Evolutionary conservation across 2,797 vertebrate genomes (phyloP), one percentile per base, ranked within the genome.

Genomic region (Apogon talboti): DNA sequence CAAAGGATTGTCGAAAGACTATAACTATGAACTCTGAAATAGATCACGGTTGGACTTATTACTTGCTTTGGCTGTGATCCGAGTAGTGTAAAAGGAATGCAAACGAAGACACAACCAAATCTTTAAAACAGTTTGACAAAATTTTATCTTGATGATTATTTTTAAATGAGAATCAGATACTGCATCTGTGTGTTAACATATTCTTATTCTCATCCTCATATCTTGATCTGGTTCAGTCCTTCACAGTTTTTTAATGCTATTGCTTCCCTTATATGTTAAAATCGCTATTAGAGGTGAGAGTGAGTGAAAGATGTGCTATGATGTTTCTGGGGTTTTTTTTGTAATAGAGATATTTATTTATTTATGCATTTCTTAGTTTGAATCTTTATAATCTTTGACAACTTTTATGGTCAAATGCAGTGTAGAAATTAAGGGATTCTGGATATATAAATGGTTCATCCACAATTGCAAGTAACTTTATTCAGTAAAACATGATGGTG

Each of bases 291-390:
- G 38, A 57, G 16, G 46, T 49, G n/a, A 19, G 53, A 19, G 53
- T 64, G 19, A 30, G 66, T 48, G 28, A 64, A 62, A 59, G 60
- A 46, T 48, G 21, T 50, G 30, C 30, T 55, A 19, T 68, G 21
- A 21, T 21, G n/a, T 24, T 24, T 24, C 5, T 24, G 2, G 2
- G 2, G 62, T 40, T n/a, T 70, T 21, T 78, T 61, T 67, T 73
- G 43, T 69, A 40, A 71, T 30, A 74, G 60, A 82, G 53, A 59
- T 88, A 83, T 87, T 78, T 89, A 90, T 92, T 92, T 89, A 90
- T 92, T 90, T 85, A 83, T 83, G 72, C 50, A 62, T 82, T 83
- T 68, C 16, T 69, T 70, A 46, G 48, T 64, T 85, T 64, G 7
- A 50, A 68, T 74, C 51, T 66, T 63, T 60, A 44, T 55, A 42